Percentiles rank a stretch among this genome's conserved stretches.
phyloP scores from a whole-genome alignment of 2,113 vertebrate species.

The Polypterus bichir region DNA sequence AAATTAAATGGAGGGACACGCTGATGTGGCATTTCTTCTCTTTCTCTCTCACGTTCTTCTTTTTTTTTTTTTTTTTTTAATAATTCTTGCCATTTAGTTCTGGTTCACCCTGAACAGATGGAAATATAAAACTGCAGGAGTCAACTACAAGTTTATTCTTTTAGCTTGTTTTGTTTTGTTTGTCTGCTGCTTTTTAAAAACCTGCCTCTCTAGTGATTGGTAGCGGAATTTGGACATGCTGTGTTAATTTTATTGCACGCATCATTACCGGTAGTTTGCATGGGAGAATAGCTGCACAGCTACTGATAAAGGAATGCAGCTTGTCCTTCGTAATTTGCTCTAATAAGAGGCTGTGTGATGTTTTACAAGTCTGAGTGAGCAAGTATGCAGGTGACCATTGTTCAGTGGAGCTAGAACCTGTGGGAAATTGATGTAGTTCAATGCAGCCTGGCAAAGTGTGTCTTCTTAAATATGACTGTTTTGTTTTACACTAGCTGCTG shows the following conservation, averaged over 20 bases:
- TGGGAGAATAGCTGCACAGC: background rate
- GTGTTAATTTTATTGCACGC: slow-evolving; percentile 9
- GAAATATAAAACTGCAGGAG: slow-evolving; percentile 1
- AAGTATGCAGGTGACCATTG: too few relatives aligned
- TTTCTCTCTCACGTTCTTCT: too few relatives aligned
- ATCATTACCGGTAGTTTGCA: slow-evolving; percentile 7
- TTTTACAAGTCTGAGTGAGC: too few relatives aligned
- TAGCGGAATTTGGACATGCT: background rate
- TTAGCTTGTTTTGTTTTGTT: background rate
- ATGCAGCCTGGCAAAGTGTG: too few relatives aligned
- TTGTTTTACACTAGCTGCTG: too few relatives aligned
- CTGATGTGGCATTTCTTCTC: background rate
- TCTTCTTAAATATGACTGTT: too few relatives aligned
- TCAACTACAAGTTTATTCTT: too few relatives aligned
- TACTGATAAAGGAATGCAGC: background rate
- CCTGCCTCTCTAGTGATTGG: background rate
- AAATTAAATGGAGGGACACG: background rate
- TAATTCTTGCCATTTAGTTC: background rate
- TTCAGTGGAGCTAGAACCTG: too few relatives aligned
- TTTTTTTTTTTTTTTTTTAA: background rate
- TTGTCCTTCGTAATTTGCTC: background rate
- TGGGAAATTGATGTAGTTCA: too few relatives aligned
- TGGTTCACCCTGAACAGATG: background rate
- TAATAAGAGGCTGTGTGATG: background rate
- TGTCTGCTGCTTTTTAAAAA: background rate